A percentile compares a stretch with the other conserved stretches of the same genome.
Evolutionary conservation across 2,888 invertebrate species (phyloP).

Genomic region (Prosopocoilus inquinatus): DNA sequence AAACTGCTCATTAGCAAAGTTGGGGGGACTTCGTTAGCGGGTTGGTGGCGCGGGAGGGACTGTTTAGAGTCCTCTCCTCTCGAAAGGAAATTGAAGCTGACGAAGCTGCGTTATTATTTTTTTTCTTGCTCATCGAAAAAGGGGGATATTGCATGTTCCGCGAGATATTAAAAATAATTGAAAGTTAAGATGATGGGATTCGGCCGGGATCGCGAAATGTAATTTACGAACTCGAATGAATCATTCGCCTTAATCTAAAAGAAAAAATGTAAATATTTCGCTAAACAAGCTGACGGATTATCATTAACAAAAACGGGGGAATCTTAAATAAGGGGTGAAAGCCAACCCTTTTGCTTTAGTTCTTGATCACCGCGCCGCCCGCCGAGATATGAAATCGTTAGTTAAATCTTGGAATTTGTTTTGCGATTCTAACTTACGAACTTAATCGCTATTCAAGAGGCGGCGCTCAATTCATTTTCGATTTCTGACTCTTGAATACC

Average conservation of each 20-base stretch:
- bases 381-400: background rate
- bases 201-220: background rate
- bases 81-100: background rate
- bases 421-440: background rate
- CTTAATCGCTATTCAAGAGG: conserved; percentile 17
- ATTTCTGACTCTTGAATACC: conserved; percentile 16
- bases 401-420: background rate
- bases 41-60: background rate
- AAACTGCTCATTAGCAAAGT: conserved; percentile 41
- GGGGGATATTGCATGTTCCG: background rate
- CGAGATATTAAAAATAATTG: conserved; percentile 3
- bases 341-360: conserved; percentile 1
- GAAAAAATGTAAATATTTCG: conserved; percentile 11
- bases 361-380: background rate
- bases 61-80: background rate
- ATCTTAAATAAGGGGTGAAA: conserved; percentile 9
- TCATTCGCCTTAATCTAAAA: background rate
- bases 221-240: conserved; percentile 3
- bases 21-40: conserved; percentile 16
- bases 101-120: conserved; percentile 3
- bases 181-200: conserved; percentile 1
- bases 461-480: conserved; percentile 19
- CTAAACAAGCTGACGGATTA: conserved; percentile 11
- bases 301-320: conserved; percentile 11
- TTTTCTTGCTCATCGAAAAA: background rate